Base-by-base conservation (phyloP, 2,888 invertebrate species). In the Drosophila neonasuta region DNA sequence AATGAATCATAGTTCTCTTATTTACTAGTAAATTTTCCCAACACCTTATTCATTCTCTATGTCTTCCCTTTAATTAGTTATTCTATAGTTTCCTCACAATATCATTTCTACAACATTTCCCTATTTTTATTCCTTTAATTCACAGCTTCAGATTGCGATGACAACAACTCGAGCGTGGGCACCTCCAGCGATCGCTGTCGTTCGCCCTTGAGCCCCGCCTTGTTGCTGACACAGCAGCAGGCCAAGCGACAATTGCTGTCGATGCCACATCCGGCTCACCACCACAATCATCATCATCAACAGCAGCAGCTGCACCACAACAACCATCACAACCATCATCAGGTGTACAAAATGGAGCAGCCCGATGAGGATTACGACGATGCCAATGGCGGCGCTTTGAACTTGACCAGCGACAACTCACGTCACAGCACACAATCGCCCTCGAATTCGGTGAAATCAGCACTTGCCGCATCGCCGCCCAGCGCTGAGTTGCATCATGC, bases 161-260 rank as follows among this genome's bases (percentile, higher is more conserved):
- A 90, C 70, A 90, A 90, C 60, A 89, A 88, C 55, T 89, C 90
- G 9, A 90, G 90, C 61, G 86, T 84, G 55, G 90, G 89, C 71
- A 90, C 89, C 60, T 88, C 84, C 20, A 91, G 90, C 74, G 91
- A 90, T 72, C 90, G 91, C 60, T 91, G 90, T 39, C 88, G 88
- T 15, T 91, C 91, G 1, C 89, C 91, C 0, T 56, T 87, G 66
- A 90, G 89, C 76, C 90, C 90, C 2, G 88, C 83, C 0, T 62
- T 80, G 41, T 65, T 79, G 57, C 58, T 80, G n/a, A 66, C 68
- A 62, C 84, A 77, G 62, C 76, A 80, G 64, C 86, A 76, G 66
- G 73, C 79, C n/a, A 88, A 84, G 49, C 88, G 87, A 0, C 84
- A 80, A 41, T 45, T 86, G 68, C 45, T 76, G 58, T 71, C 66